phyloP scores from a whole-genome alignment of 2,888 invertebrate genomes.

The Smittia sp. region DNA sequence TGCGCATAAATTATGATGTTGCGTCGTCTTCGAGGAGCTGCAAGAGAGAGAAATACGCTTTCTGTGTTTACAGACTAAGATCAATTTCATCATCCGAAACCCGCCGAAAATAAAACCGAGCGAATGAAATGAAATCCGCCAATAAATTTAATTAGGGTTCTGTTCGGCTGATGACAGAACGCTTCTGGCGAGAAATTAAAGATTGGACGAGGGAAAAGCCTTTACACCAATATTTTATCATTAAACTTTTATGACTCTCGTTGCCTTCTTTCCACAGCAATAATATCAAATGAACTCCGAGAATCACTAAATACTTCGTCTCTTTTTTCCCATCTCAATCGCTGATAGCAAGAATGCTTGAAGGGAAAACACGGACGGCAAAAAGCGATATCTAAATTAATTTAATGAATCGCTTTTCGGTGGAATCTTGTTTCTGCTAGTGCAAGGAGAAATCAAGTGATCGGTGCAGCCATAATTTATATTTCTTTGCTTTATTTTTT shows the following conservation, averaged over 20 bases:
- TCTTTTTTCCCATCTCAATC: slow-evolving; percentile 22
- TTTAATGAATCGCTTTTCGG: slow-evolving; percentile 31
- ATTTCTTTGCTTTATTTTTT: slow-evolving; percentile 31
- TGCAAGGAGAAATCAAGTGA: neutral
- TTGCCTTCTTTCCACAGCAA: neutral
- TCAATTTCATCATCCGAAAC: too few species aligned
- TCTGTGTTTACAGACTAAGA: too few species aligned
- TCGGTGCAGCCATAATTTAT: slow-evolving; percentile 30
- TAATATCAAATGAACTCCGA: neutral
- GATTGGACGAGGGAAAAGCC: neutral
- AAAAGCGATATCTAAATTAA: slow-evolving; percentile 37
- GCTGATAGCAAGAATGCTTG: neutral
- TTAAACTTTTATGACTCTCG: slow-evolving; percentile 27
- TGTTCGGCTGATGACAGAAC: slow-evolving; percentile 34
- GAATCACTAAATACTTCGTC: neutral
- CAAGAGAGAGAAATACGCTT: too few species aligned
- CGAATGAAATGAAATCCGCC: slow-evolving; percentile 6
- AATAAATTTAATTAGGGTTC: slow-evolving; percentile 34
- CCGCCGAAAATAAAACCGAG: neutral
- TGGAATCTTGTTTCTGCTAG: neutral
- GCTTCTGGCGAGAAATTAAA: slow-evolving; percentile 22
- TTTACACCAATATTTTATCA: slow-evolving; percentile 33
- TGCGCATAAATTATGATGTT: slow-evolving; percentile 32
- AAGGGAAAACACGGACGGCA: neutral
- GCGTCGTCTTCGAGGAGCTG: neutral